Evolutionary conservation across 2,888 invertebrate genomes (phyloP).

Genomic region (Vandiemenella viatica): DNA sequence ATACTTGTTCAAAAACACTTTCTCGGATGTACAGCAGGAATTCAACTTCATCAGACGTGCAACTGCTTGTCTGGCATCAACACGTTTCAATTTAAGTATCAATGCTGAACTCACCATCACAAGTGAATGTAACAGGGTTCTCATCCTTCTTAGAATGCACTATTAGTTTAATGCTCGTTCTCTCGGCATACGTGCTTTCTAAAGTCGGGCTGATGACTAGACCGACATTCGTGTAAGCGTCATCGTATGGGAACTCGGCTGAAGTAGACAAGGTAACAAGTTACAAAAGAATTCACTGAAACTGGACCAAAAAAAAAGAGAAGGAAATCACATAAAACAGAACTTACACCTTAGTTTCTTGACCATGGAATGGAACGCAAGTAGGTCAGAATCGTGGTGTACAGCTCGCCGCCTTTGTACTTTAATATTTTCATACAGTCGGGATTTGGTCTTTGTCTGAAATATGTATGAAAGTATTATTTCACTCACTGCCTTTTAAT

Average conservation of each 20-base stretch:
- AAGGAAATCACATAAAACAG: too few relatives aligned
- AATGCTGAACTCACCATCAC: constrained; percentile 56
- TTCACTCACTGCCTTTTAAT: too few relatives aligned
- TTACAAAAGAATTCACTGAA: neutral
- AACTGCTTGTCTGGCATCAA: neutral
- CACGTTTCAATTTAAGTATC: neutral
- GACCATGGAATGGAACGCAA: constrained; percentile 71
- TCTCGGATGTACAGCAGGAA: too few relatives aligned
- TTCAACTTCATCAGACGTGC: too few relatives aligned
- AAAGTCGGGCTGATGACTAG: constrained; percentile 78
- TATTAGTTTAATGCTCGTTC: constrained; percentile 78
- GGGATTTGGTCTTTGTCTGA: constrained; percentile 38
- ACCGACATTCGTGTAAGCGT: constrained; percentile 69
- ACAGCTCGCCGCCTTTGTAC: constrained; percentile 45
- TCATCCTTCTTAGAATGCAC: constrained; percentile 47
- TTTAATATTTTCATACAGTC: constrained; percentile 54
- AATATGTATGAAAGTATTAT: too few relatives aligned
- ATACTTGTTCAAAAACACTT: too few relatives aligned
- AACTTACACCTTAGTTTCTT: constrained; percentile 58
- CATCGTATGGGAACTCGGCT: constrained; percentile 58
- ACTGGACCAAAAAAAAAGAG: neutral
- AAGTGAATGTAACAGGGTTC: constrained; percentile 72
- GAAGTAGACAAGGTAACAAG: too few relatives aligned
- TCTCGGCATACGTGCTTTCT: constrained; percentile 58
- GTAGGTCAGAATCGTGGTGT: constrained; percentile 58